These are phyloP conservation scores for Megaceryle torquata DNA, from an alignment of 2,113 vertebrate species.

Conservation along the genomic window DNA sequence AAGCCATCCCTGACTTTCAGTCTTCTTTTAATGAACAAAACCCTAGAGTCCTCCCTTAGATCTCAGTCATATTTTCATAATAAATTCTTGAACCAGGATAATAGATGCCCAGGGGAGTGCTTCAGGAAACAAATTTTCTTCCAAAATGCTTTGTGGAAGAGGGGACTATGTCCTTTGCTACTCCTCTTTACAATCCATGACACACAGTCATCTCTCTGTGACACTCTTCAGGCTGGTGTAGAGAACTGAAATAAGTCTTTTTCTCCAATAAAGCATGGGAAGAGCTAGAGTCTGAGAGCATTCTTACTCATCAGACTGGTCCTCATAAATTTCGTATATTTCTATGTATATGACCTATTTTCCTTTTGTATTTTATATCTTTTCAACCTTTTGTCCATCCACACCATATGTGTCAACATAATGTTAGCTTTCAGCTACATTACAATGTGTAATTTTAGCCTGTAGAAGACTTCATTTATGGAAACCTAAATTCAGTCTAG, in stretches of 20 bases:
- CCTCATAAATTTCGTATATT: not conserved
- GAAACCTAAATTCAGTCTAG: not conserved
- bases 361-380: not conserved
- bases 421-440: not conserved
- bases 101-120: not conserved
- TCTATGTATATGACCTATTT: not conserved
- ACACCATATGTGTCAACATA: accelerated
- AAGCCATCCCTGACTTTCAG: not conserved
- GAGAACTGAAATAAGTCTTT: not conserved
- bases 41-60: not conserved
- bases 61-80: not conserved
- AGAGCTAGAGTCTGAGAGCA: not conserved
- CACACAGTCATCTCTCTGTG: not conserved
- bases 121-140: not conserved
- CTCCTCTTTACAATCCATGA: not conserved
- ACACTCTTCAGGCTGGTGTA: not conserved
- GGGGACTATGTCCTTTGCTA: not conserved
- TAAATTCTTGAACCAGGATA: not conserved
- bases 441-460: not conserved
- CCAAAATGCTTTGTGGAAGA: not conserved
- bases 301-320: not conserved
- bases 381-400: not conserved
- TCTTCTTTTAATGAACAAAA: not conserved
- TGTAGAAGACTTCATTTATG: not conserved
- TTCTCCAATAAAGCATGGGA: not conserved